These are phyloP conservation scores for Sebastes melanostomus DNA, from an alignment of 2,797 vertebrate genomes.

Conservation along the genomic window DNA sequence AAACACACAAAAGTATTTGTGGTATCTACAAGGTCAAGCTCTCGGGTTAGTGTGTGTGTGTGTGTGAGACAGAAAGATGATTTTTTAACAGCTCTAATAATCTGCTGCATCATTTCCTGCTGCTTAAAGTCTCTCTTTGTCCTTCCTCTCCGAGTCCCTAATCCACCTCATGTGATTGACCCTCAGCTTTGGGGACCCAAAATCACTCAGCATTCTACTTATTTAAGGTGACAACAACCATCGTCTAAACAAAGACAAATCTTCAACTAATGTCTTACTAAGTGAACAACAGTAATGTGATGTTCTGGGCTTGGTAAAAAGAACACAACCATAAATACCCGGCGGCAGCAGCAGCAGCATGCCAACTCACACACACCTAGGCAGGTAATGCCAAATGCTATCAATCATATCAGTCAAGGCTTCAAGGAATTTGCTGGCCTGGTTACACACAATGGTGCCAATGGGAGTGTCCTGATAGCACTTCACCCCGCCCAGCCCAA, in stretches of 20 bases:
- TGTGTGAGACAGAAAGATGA: background rate
- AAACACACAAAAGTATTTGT: background rate
- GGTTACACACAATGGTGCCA: background rate
- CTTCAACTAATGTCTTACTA: background rate
- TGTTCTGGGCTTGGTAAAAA: background rate
- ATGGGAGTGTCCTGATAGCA: background rate
- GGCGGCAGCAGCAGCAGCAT: background rate
- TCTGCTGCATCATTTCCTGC: slow-evolving; percentile 14
- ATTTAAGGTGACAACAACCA: no score
- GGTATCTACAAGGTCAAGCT: background rate
- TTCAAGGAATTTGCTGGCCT: background rate
- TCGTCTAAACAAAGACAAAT: background rate
- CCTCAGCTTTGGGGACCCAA: background rate
- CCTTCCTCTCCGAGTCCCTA: background rate
- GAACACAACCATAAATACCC: background rate
- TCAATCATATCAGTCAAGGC: background rate
- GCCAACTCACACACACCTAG: background rate
- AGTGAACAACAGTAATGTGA: background rate
- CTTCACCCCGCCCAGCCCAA: background rate
- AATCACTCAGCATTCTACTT: background rate
- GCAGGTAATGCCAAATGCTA: background rate
- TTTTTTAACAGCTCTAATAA: slow-evolving; percentile 1
- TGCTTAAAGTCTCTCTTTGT: background rate
- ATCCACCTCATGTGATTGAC: slow-evolving; percentile 7
- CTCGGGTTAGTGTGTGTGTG: background rate